These are phyloP conservation scores for Mesocricetus auratus DNA, from an alignment of 2,113 vertebrate species.

Conservation along the genomic window DNA sequence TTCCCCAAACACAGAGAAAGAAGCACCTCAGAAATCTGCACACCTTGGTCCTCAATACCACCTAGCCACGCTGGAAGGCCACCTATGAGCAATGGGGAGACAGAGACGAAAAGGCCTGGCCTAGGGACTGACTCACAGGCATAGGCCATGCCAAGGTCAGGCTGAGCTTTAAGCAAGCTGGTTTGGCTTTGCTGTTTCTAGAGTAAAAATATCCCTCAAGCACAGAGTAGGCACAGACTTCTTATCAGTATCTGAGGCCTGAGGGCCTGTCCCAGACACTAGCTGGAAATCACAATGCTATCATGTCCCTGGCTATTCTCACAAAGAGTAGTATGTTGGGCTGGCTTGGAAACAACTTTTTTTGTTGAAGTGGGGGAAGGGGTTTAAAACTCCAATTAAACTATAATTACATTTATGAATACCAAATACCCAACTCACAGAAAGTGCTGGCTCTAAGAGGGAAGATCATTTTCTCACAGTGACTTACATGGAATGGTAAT, in stretches of 20 bases:
- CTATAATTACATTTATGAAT: conserved; percentile 91
- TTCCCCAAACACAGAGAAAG: neutral
- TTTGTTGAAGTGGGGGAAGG: conserved; percentile 58
- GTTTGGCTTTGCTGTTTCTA: conserved; percentile 41
- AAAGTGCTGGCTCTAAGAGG: conserved; percentile 85
- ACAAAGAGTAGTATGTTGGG: conserved; percentile 10
- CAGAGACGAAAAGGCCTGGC: neutral
- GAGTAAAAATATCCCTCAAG: conserved; percentile 56
- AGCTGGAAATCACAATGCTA: neutral
- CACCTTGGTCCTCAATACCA: neutral
- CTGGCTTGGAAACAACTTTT: conserved; percentile 56
- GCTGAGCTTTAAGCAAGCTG: conserved; percentile 21
- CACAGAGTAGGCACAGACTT: neutral
- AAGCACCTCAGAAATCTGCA: neutral
- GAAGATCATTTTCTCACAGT: conserved; percentile 89
- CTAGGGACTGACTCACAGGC: neutral
- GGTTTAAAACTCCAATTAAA: conserved; percentile 91
- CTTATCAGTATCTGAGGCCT: conserved; percentile 21
- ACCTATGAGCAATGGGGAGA: conserved; percentile 33
- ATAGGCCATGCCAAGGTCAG: neutral
- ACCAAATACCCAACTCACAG: conserved; percentile 89
- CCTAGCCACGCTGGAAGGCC: conserved; percentile 8
- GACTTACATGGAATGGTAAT: conserved; percentile 88
- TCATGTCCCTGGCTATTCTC: conserved; percentile 9
- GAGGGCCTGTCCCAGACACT: neutral